Conservation (phyloP, 1,140 invertebrate species). For the Danaus plexippus region DNA sequence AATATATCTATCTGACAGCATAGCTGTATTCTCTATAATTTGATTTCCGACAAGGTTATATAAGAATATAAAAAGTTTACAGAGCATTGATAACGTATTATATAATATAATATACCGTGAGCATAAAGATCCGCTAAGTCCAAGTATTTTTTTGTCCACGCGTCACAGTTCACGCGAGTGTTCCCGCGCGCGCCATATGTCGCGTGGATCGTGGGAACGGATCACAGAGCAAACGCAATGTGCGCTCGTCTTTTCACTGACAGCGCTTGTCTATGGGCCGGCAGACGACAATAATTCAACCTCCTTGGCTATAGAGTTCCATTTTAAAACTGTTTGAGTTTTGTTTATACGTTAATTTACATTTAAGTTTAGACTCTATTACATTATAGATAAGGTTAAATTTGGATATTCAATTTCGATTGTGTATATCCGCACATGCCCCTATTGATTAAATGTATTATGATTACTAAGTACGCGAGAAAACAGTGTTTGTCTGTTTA, state of each 20-base stretch:
- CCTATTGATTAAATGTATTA: conserved; percentile 50
- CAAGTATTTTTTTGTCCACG: conserved; percentile 60
- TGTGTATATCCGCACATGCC: conserved; percentile 39
- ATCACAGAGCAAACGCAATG: conserved; percentile 51
- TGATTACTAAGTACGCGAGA: conserved; percentile 55
- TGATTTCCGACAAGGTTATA: no score
- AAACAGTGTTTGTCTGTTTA: conserved; percentile 35
- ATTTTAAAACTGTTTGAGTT: conserved; percentile 22
- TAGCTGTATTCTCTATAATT: no score
- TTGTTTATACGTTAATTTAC: no score
- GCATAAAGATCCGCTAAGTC: conserved; percentile 59
- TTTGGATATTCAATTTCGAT: conserved; percentile 22
- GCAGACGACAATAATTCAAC: conserved; percentile 32
- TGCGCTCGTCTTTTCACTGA: conserved; percentile 50
- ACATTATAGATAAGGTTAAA: conserved; percentile 1
- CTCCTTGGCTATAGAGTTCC: conserved; percentile 22
- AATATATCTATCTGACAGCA: no score
- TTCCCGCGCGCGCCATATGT: conserved; percentile 66
- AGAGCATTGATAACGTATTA: no score
- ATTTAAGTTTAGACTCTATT: conserved; percentile 10
- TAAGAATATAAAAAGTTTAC: no score
- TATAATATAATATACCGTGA: conserved; percentile 9
- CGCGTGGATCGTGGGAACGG: conserved; percentile 66
- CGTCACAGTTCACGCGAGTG: conserved; percentile 57
- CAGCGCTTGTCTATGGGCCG: conserved; percentile 25